Evolutionary conservation across 1,140 invertebrate genomes (phyloP).

Genomic region (Brachionus koreanus): DNA sequence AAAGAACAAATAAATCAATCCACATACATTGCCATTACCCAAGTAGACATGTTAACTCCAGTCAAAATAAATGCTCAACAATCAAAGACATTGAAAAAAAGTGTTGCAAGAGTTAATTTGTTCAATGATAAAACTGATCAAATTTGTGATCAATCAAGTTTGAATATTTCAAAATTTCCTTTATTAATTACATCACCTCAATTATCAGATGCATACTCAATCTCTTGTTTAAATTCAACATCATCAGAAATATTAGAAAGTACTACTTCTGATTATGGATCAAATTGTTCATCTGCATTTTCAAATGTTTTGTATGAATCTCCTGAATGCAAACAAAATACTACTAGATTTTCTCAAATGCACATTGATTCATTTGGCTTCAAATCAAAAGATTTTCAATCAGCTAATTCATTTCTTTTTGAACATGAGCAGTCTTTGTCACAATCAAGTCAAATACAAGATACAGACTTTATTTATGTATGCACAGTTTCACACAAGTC

Average conservation of each 20-base stretch:
- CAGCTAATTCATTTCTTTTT: background rate
- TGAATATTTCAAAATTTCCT: too few species aligned
- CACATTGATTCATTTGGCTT: background rate
- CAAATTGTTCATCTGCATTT: too few species aligned
- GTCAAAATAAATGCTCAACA: background rate
- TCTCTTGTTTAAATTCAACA: too few species aligned
- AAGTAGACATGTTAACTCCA: background rate
- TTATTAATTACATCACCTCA: too few species aligned
- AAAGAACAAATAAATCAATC: background rate
- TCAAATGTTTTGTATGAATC: too few species aligned
- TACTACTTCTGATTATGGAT: too few species aligned
- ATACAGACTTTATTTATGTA: background rate
- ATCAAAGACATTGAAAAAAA: constrained; percentile 11
- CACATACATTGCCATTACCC: background rate
- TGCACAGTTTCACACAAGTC: background rate
- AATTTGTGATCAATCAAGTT: too few species aligned
- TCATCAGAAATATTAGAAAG: too few species aligned
- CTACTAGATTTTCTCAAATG: too few species aligned
- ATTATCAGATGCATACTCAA: too few species aligned
- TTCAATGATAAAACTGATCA: too few species aligned
- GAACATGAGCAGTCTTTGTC: background rate
- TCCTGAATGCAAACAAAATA: too few species aligned
- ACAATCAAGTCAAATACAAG: background rate
- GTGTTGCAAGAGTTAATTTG: background rate
- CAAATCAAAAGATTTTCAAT: background rate